Conservation (phyloP, 2,888 invertebrate species). For the Amitus sp. region DNA sequence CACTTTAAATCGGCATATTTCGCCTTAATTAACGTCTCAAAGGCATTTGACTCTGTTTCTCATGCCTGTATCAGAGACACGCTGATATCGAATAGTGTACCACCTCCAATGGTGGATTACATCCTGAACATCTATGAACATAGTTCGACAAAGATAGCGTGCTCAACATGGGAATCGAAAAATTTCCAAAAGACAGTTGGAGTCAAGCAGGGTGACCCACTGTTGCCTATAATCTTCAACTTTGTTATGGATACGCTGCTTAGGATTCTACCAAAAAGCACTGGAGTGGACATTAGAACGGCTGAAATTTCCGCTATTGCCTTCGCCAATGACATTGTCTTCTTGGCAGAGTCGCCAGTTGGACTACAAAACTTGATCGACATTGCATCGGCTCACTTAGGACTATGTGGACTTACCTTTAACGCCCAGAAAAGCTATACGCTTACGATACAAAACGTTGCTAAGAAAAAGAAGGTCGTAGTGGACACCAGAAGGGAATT, state of each 20-base stretch:
- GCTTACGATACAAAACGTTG: constrained; percentile 12
- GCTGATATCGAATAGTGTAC: too few species aligned
- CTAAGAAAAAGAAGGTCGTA: constrained; percentile 23
- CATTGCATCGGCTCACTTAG: constrained; percentile 21
- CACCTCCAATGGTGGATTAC: too few species aligned
- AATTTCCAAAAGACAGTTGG: constrained; percentile 48
- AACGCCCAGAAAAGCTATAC: constrained; percentile 44
- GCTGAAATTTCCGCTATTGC: constrained; percentile 16
- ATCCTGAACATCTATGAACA: too few species aligned
- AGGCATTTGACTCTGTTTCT: constrained; percentile 42
- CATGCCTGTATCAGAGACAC: constrained; percentile 6
- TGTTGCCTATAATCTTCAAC: constrained; percentile 31
- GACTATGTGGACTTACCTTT: constrained; percentile 40
- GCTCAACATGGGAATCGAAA: background rate
- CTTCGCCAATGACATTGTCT: constrained; percentile 30
- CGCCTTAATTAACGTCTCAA: constrained; percentile 39
- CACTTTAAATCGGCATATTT: background rate
- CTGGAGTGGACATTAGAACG: constrained; percentile 27
- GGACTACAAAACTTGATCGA: constrained; percentile 51
- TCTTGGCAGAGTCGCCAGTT: constrained; percentile 15
- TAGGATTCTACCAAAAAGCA: background rate
- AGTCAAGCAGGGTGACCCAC: constrained; percentile 67
- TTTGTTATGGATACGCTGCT: constrained; percentile 24
- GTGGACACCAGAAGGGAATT: constrained; percentile 15
- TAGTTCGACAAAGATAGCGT: constrained; percentile 9